A percentile compares a stretch with the other conserved stretches of the same genome.
Evolutionary conservation across 2,797 vertebrate genomes (phyloP).

Genomic region (Furcifer pardalis): DNA sequence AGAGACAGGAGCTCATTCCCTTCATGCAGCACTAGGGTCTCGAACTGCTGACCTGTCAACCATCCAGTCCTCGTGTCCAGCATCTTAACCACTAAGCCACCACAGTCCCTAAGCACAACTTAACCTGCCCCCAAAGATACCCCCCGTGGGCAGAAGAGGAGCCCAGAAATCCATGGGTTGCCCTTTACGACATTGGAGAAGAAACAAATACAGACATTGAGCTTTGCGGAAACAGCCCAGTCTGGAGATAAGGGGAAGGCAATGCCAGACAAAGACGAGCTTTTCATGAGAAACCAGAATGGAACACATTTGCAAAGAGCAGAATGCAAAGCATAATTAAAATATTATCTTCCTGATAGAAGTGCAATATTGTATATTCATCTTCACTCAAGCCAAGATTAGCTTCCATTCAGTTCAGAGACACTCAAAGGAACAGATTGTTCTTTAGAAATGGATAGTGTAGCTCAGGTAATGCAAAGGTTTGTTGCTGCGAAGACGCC

Average conservation of each 20-base stretch:
- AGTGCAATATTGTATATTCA: constrained; percentile 47
- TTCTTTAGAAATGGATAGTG: constrained; percentile 27
- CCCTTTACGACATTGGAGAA: constrained; percentile 6
- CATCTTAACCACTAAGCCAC: too few species aligned
- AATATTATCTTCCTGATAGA: constrained; percentile 52
- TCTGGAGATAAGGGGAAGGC: neutral
- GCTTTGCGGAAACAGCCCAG: neutral
- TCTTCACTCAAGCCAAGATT: constrained; percentile 42
- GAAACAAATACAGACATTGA: constrained; percentile 4
- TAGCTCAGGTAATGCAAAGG: constrained; percentile 5
- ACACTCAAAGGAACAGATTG: neutral
- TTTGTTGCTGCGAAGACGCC: constrained; percentile 1
- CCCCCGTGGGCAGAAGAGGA: neutral
- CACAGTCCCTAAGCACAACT: too few species aligned
- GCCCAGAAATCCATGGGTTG: neutral
- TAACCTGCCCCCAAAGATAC: neutral
- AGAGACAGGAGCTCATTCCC: too few species aligned
- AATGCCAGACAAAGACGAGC: constrained; percentile 6
- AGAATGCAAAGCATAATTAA: constrained; percentile 30
- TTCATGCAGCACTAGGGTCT: too few species aligned
- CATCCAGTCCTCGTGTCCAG: too few species aligned
- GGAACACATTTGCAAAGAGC: constrained; percentile 32
- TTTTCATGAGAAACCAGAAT: constrained; percentile 39
- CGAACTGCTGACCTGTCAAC: too few species aligned
- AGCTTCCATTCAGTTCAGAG: neutral